Evolutionary conservation across 2,113 vertebrate genomes (phyloP).

Genomic region (Gobio gobio): DNA sequence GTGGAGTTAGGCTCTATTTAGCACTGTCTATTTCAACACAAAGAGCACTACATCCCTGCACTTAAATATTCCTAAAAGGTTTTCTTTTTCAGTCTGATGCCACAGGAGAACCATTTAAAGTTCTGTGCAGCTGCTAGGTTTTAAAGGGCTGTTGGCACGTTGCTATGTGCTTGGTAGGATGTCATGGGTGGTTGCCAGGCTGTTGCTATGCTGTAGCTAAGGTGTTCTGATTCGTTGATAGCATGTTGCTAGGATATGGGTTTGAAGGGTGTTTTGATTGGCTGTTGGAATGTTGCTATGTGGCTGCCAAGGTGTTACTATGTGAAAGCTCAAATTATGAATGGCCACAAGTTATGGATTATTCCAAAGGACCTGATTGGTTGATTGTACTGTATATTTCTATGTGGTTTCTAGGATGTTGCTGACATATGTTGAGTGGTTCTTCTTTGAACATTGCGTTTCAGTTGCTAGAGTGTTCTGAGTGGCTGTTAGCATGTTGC

Average conservation of each 20-base stretch:
- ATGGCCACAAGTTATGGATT: too few relatives aligned
- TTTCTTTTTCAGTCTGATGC: neutral
- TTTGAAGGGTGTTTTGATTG: neutral
- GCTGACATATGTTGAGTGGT: too few relatives aligned
- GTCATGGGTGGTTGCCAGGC: neutral
- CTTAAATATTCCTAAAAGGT: neutral
- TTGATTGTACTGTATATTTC: too few relatives aligned
- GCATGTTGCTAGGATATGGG: neutral
- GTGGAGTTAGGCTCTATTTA: neutral
- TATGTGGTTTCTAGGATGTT: too few relatives aligned
- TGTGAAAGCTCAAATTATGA: too few relatives aligned
- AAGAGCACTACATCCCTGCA: slow-evolving; percentile 1
- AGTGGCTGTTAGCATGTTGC: too few relatives aligned
- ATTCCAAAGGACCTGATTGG: too few relatives aligned
- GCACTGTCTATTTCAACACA: slow-evolving; percentile 2
- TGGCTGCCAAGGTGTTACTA: too few relatives aligned
- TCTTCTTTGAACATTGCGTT: too few relatives aligned
- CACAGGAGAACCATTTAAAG: neutral
- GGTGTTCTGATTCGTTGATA: neutral
- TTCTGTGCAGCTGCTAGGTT: neutral
- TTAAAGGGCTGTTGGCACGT: neutral
- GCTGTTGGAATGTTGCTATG: neutral
- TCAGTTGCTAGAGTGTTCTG: too few relatives aligned
- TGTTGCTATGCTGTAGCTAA: neutral
- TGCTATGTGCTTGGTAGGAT: neutral